phyloP scores from a whole-genome alignment of 2,113 vertebrate species.

The Sakesphorus luctuosus region DNA sequence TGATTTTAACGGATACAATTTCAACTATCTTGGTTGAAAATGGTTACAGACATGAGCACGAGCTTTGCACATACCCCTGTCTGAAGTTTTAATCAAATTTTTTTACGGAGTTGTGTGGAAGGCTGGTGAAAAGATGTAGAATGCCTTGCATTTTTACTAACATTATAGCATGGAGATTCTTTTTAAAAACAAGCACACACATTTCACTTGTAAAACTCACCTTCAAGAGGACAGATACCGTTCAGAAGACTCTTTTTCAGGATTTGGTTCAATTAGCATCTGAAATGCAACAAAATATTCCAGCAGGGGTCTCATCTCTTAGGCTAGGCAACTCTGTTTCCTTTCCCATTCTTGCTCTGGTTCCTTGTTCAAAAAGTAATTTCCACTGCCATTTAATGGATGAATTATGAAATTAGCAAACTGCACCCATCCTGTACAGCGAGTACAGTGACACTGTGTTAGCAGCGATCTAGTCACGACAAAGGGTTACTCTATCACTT shows the following conservation, averaged over 20 bases:
- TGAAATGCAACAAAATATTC: background rate
- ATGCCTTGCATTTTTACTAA: background rate
- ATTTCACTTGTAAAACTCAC: background rate
- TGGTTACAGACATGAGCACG: background rate
- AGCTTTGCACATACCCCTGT: background rate
- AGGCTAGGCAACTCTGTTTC: background rate
- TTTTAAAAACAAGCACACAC: background rate
- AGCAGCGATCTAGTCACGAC: background rate
- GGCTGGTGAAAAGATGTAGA: background rate
- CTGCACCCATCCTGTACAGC: background rate
- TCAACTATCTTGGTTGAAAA: background rate
- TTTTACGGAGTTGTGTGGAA: background rate
- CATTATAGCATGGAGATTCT: accelerated
- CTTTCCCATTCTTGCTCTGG: background rate
- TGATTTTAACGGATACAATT: background rate
- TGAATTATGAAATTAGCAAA: background rate
- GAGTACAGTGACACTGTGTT: background rate
- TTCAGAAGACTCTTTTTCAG: background rate
- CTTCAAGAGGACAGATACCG: background rate
- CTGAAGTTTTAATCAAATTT: background rate
- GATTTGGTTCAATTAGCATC: background rate
- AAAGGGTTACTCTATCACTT: background rate
- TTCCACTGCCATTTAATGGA: background rate
- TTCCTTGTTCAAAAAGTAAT: background rate
- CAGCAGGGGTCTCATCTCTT: background rate